phyloP scores from a whole-genome alignment of 2,797 vertebrate species.

The Typhlichthys subterraneus region DNA sequence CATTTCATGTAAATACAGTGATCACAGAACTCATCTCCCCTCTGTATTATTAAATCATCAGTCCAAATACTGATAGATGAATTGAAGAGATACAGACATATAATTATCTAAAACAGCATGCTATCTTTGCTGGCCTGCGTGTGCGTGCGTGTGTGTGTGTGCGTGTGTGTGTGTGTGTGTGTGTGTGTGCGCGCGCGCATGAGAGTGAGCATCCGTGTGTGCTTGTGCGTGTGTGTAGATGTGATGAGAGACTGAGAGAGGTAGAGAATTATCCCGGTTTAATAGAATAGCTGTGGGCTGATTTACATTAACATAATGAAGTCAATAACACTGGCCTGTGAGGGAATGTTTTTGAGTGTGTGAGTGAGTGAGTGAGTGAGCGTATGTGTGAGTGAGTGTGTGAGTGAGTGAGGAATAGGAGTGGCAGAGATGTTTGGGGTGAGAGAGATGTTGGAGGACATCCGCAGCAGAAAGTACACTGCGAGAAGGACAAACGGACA shows the following conservation, averaged over 20 bases:
- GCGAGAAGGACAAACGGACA: background rate
- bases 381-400: conserved; percentile 1
- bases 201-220: conserved; percentile 8
- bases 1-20: no score
- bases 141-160: conserved; percentile 15
- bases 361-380: background rate
- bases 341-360: conserved; percentile 28
- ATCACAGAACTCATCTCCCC: no score
- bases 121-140: conserved; percentile 38
- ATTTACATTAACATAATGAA: conserved; percentile 73
- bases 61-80: conserved; percentile 41
- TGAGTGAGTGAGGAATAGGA: no score
- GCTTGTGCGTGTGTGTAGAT: background rate
- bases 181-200: background rate
- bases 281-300: conserved; percentile 64
- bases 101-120: conserved; percentile 67
- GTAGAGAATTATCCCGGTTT: conserved; percentile 50
- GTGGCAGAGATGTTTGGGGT: background rate
- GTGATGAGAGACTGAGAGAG: background rate
- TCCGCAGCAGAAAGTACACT: background rate
- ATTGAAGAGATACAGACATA: conserved; percentile 12
- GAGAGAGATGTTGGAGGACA: background rate
- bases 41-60: conserved; percentile 38
- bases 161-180: conserved; percentile 5
- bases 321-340: conserved; percentile 68